These are phyloP conservation scores for Orchestes rusci DNA, from an alignment of 2,888 invertebrate genomes.

Conservation along the genomic window DNA sequence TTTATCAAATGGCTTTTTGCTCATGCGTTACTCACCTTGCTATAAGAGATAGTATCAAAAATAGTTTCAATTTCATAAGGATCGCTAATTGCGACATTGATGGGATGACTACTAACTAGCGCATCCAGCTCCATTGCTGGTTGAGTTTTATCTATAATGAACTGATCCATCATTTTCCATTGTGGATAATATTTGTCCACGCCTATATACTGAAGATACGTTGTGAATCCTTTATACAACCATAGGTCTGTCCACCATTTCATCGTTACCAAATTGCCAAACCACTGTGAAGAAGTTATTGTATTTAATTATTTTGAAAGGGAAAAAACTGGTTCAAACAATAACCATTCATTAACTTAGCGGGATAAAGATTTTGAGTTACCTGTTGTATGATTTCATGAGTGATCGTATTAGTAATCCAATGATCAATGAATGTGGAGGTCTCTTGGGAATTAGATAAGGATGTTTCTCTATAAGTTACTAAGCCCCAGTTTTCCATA, in stretches of 20 bases:
- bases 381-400: slow-evolving; percentile 74
- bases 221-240: slow-evolving; percentile 85
- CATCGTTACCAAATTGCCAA: slow-evolving; percentile 88
- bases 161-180: slow-evolving; percentile 66
- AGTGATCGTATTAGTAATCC: slow-evolving; percentile 58
- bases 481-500: slow-evolving; percentile 82
- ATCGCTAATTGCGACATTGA: slow-evolving; percentile 60
- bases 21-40: slow-evolving; percentile 60
- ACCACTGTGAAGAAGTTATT: no score
- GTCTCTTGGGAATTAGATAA: slow-evolving; percentile 58
- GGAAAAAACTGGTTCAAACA: no score
- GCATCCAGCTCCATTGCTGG: slow-evolving; percentile 62
- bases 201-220: slow-evolving; percentile 72
- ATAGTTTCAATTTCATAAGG: slow-evolving; percentile 65
- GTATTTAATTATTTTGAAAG: no score
- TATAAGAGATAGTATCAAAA: slow-evolving; percentile 69
- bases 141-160: slow-evolving; percentile 60
- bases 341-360: no score
- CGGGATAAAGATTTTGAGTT: no score
- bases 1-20: no score
- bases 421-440: slow-evolving; percentile 58
- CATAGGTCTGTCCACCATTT: slow-evolving; percentile 92
- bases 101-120: slow-evolving; percentile 62
- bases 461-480: slow-evolving; percentile 64
- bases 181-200: slow-evolving; percentile 55